Evolutionary conservation across 2,797 vertebrate species (phyloP).

Genomic region (Gouania willdenowi): DNA sequence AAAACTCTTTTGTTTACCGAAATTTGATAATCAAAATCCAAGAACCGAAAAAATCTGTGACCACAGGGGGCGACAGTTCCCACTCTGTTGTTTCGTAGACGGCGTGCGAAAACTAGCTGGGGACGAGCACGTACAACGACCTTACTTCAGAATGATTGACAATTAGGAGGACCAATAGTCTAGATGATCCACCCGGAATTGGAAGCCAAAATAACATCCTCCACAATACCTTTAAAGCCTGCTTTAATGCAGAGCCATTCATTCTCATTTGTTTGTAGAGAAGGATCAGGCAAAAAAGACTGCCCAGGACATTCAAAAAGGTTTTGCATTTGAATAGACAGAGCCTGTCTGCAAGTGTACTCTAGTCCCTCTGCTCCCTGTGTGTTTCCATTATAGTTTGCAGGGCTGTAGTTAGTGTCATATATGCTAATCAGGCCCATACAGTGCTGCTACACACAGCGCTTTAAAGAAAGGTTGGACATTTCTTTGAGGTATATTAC

Average conservation of each 20-base stretch:
- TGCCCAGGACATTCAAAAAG: constrained; percentile 67
- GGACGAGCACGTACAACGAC: too few species aligned
- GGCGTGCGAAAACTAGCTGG: too few species aligned
- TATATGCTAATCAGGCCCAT: constrained; percentile 69
- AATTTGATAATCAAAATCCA: too few species aligned
- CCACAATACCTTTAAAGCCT: constrained; percentile 39
- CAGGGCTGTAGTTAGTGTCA: constrained; percentile 59
- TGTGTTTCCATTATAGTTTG: constrained; percentile 46
- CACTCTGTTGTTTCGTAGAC: too few species aligned
- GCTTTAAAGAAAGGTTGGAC: constrained; percentile 29
- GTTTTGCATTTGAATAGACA: constrained; percentile 72
- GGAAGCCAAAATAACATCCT: too few species aligned
- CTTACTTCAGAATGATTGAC: too few species aligned
- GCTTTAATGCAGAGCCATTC: constrained; percentile 52
- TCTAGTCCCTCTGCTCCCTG: constrained; percentile 56
- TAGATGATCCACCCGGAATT: too few species aligned
- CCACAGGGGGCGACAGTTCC: too few species aligned
- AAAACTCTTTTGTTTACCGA: too few species aligned
- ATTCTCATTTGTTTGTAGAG: constrained; percentile 61
- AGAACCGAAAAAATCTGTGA: too few species aligned
- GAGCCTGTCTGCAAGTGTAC: constrained; percentile 58
- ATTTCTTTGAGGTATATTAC: constrained; percentile 32
- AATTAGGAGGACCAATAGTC: too few species aligned
- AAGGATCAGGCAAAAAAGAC: constrained; percentile 40
- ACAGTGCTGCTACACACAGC: constrained; percentile 28